Base-by-base conservation (phyloP, 2,797 vertebrate genomes). In the Cetoscarus ocellatus region DNA sequence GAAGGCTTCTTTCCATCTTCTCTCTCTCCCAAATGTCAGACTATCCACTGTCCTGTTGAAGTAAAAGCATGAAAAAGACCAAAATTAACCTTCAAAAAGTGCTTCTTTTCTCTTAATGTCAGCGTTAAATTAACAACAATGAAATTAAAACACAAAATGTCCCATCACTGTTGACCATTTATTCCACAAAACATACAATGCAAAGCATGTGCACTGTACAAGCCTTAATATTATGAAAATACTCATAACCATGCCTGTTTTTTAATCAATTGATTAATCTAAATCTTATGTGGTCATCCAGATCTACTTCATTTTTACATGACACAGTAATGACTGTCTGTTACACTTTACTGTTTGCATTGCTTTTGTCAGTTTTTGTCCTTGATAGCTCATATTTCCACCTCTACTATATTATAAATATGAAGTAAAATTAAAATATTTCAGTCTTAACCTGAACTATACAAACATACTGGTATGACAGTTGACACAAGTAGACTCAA, bases 161-260 rank as follows among this genome's bases (percentile, higher is more conserved):
- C 72, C 19, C 74, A 40, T 80, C 89, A 93, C 92, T 91, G 89
- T 91, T 93, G 88, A 94, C 92, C 90, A 91, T 95, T 95, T 95
- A 95, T 94, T 94, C 93, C 93, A 94, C 92, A 93, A 94, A 94
- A 95, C 92, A 94, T 92, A 94, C 92, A 93, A 94, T 93, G 93
- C 92, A 93, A 95, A 94, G 91, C 91, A 87, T 93, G 92, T 93
- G 91, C 93, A 90, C 91, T 91, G 90, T 93, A 93, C 92, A 94
- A 91, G 91, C 92, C 89, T 91, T 90, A 87, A 91, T 88, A 91
- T 92, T 91, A 93, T 91, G 91, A 94, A 94, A 94, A 93, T 93
- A 92, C 86, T 91, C 87, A 90, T 88, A 89, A 92, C 90, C 91
- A 93, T 93, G 92, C 91, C 92, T 84, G 80, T 87, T 86, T 87